These are phyloP conservation scores for Oncorhynchus nerka DNA, from an alignment of 2,113 vertebrate genomes.

Conservation along the genomic window DNA sequence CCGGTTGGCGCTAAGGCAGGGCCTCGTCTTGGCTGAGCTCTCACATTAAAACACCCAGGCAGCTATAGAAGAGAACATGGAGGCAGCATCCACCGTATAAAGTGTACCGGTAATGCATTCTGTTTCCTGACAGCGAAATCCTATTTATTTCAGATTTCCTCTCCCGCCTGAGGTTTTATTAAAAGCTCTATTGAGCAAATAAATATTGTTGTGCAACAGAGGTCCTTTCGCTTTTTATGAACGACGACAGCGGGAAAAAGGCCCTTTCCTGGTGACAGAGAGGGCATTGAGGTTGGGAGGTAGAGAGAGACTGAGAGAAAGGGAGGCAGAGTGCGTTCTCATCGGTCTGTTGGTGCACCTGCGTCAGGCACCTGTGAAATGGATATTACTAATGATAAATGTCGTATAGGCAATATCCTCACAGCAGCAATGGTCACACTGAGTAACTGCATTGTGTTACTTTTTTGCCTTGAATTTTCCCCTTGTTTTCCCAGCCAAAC, in stretches of 20 bases:
- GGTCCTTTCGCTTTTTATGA: slow-evolving; percentile 6
- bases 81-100: slow-evolving; percentile 10
- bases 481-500: not conserved
- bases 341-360: slow-evolving; percentile 28
- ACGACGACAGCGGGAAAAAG: not conserved
- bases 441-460: not conserved
- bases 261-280: not conserved
- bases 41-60: not conserved
- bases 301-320: not conserved
- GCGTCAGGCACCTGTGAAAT: slow-evolving; percentile 55
- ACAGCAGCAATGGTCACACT: slow-evolving; percentile 9
- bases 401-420: slow-evolving; percentile 50
- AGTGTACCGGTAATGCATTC: slow-evolving; percentile 27
- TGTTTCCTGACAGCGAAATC: slow-evolving; percentile 16
- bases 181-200: slow-evolving; percentile 30
- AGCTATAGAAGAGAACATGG: slow-evolving; percentile 35
- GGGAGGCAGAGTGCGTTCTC: slow-evolving; percentile 15
- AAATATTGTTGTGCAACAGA: slow-evolving; percentile 19
- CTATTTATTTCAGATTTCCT: slow-evolving; percentile 21
- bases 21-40: slow-evolving; percentile 44
- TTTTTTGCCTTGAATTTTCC: not conserved
- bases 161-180: slow-evolving; percentile 26
- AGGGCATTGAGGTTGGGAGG: not conserved
- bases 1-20: slow-evolving; percentile 59
- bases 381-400: slow-evolving; percentile 48